Evolutionary conservation across 2,888 invertebrate genomes (phyloP), one percentile per base, ranked within the genome.

Genomic region (Eristalis pertinax): DNA sequence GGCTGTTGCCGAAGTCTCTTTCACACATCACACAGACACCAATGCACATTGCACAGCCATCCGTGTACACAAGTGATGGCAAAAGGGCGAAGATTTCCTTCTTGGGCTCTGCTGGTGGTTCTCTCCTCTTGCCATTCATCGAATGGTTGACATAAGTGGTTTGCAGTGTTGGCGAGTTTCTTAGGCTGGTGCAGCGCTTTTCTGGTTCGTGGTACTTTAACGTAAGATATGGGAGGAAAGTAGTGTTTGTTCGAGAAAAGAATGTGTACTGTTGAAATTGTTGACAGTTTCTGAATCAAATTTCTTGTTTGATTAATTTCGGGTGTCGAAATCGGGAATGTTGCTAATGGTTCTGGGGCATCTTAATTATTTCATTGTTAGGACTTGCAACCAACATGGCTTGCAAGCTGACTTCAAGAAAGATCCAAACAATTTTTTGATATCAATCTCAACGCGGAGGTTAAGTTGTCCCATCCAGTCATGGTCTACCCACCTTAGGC

Each of bases 81-180:
- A 60, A 24, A 15, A 13, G 56, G 68, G 15, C 38, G 67, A 80
- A 68, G 62, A 74, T 62, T 74, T 80, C 43, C 67, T 80, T 79
- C 68, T 50, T 69, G 29, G 29, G 58, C 38, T 26, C 32, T 62
- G 32, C 67, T 58, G 35, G 62, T 78, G 35, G 68, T 62, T 32
- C 10, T 65, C 22, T 32, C 10, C 32, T 65, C 64, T 38, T 65
- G 38, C 15, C 38, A 41, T 65, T 64, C 58, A 72, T 68, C 58
- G 74, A 75, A 75, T 81, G 81, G 64, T 68, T 81, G 74, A 74
- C 68, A 74, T 75, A 64, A 69, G 74, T 75, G 74, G 74, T 64
- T 81, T 43, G n/a, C 29, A 64, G 81, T 74, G 74, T 75, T 81
- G 22, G 3, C 81, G 38, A 56, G 19, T 8, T 58, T 50, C 50